Percentiles rank a stretch among this genome's conserved stretches.
These are phyloP conservation scores for Paguma larvata DNA, from an alignment of 2,797 vertebrate genomes.

Conservation along the genomic window DNA sequence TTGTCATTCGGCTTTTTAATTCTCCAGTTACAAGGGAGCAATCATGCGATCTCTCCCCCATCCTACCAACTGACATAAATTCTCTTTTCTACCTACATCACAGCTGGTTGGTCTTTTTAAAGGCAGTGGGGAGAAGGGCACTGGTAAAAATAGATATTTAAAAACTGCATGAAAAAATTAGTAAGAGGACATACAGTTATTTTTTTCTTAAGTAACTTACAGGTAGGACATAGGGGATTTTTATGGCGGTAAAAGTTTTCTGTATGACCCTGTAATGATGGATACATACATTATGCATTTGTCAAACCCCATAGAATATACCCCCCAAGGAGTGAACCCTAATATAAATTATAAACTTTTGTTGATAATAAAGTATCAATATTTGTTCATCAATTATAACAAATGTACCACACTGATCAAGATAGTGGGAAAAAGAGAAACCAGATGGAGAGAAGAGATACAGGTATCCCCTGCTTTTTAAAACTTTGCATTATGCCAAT, in stretches of 20 bases:
- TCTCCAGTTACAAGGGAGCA: background rate
- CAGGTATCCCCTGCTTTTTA: background rate
- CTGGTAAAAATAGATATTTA: background rate
- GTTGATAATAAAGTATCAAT: background rate
- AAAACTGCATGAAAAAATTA: background rate
- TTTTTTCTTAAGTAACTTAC: background rate
- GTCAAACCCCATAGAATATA: background rate
- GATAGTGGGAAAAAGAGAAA: background rate
- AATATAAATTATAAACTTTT: background rate
- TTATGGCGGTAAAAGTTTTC: background rate
- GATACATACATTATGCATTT: background rate
- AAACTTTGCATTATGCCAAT: background rate
- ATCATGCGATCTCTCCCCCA: background rate
- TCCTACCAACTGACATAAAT: background rate
- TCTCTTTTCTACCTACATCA: background rate
- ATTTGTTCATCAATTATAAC: background rate
- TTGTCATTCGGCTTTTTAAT: background rate
- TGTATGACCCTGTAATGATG: background rate
- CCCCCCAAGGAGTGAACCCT: background rate
- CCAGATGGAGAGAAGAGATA: background rate
- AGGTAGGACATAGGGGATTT: background rate
- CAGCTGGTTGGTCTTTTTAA: background rate
- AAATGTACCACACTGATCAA: background rate
- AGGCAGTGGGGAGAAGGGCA: background rate
- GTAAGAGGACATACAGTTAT: background rate